phyloP scores from a whole-genome alignment of 2,888 invertebrate genomes.

The Acleris cristana region DNA sequence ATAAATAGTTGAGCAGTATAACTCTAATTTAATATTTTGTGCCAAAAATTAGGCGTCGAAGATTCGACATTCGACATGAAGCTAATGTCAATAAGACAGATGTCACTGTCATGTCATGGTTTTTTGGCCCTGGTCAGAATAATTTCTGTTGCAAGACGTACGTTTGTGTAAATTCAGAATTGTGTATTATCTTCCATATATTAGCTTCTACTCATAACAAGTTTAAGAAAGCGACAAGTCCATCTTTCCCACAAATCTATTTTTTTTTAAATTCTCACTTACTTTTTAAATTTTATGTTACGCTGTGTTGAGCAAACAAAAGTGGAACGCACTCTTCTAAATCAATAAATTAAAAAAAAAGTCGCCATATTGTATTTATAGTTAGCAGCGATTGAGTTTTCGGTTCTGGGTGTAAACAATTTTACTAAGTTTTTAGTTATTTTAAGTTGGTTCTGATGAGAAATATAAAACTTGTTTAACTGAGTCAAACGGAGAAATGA shows the following conservation, averaged over 20 bases:
- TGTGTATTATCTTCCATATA: no score
- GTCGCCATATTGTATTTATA: slow-evolving; percentile 48
- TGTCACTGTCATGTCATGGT: no score
- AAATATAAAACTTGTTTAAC: slow-evolving; percentile 36
- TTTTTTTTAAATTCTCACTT: no score
- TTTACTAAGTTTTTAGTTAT: slow-evolving; percentile 42
- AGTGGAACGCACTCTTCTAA: slow-evolving; percentile 6
- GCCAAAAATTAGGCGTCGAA: not conserved
- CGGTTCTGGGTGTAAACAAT: slow-evolving; percentile 37
- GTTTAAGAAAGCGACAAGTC: no score
- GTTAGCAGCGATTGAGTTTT: slow-evolving; percentile 29
- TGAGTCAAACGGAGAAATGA: slow-evolving; percentile 38
- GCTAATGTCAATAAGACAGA: no score
- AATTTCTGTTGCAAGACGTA: no score
- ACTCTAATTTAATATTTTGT: not conserved
- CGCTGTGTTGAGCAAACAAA: not conserved
- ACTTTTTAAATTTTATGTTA: no score
- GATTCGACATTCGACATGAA: no score
- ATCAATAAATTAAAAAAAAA: slow-evolving; percentile 28
- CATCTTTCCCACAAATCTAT: no score
- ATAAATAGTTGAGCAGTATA: not conserved
- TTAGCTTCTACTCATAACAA: no score
- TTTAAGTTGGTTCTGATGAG: slow-evolving; percentile 35
- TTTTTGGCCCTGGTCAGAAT: no score
- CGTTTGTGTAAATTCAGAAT: no score